Percentiles rank a stretch among this genome's conserved stretches.
phyloP scores from a whole-genome alignment of 2,888 invertebrate species.

The Bugula neritina region DNA sequence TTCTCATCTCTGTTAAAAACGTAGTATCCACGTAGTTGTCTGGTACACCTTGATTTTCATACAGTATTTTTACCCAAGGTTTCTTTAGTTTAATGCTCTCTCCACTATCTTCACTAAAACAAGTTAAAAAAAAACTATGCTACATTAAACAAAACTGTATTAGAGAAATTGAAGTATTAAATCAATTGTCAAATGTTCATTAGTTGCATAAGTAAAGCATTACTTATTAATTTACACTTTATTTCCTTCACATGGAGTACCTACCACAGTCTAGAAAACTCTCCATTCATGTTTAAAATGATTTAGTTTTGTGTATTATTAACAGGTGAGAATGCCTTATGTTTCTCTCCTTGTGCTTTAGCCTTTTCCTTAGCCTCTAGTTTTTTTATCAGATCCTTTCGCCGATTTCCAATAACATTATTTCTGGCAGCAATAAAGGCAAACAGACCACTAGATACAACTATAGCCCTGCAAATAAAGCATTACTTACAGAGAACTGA shows the following conservation, averaged over 20 bases:
- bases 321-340: too few species aligned
- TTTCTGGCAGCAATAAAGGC: not conserved
- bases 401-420: not conserved
- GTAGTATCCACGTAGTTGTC: conserved; percentile 86
- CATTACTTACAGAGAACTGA: too few species aligned
- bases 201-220: too few species aligned
- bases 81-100: not conserved
- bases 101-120: not conserved
- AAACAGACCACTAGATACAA: not conserved
- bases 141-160: too few species aligned
- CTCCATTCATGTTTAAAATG: not conserved
- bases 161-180: too few species aligned
- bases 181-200: too few species aligned
- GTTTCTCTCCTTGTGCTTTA: not conserved
- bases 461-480: not conserved
- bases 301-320: too few species aligned
- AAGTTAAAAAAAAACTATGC: too few species aligned
- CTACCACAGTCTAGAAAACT: not conserved
- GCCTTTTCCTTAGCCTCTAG: not conserved
- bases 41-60: conserved; percentile 76
- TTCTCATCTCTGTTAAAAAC: conserved; percentile 76
- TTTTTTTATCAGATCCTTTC: not conserved
- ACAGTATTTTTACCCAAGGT: conserved; percentile 79
- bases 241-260: too few species aligned
- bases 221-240: too few species aligned